phyloP scores from a whole-genome alignment of 2,113 vertebrate genomes.

The Archocentrus centrarchus region DNA sequence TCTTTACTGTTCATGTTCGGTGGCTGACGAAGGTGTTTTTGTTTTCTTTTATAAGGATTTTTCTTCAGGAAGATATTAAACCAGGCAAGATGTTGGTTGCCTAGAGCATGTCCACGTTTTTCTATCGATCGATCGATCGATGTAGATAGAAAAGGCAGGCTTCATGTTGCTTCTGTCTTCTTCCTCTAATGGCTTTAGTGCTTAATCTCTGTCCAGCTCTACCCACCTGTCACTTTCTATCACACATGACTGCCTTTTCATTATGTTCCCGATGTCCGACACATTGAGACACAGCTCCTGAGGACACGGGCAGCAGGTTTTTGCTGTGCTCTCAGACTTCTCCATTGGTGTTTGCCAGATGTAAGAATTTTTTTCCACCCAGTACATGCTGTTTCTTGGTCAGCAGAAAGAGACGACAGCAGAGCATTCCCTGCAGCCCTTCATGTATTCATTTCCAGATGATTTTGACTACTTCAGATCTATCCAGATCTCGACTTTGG shows the following conservation, averaged over 20 bases:
- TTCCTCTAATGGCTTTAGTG: slow-evolving; percentile 29
- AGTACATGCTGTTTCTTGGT: neutral
- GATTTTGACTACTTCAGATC: slow-evolving; percentile 18
- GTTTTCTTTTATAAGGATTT: neutral
- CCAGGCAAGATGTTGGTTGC: slow-evolving; percentile 17
- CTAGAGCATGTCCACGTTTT: slow-evolving; percentile 16
- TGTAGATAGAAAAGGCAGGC: slow-evolving; percentile 6
- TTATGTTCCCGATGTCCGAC: slow-evolving; percentile 39
- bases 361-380: neutral
- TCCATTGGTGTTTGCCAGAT: neutral
- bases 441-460: neutral
- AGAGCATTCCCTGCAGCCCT: neutral
- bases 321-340: neutral
- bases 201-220: slow-evolving; percentile 50
- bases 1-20: neutral
- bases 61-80: slow-evolving; percentile 19
- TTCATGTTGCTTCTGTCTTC: slow-evolving; percentile 9
- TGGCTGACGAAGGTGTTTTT: slow-evolving; percentile 8
- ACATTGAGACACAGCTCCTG: slow-evolving; percentile 23
- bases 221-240: slow-evolving; percentile 33
- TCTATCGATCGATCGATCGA: slow-evolving; percentile 43
- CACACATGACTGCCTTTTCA: slow-evolving; percentile 53
- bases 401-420: neutral
- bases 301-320: slow-evolving; percentile 24
- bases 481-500: slow-evolving; percentile 20